These are phyloP conservation scores for Aeoliscus strigatus DNA, from an alignment of 2,797 vertebrate species.

Conservation along the genomic window DNA sequence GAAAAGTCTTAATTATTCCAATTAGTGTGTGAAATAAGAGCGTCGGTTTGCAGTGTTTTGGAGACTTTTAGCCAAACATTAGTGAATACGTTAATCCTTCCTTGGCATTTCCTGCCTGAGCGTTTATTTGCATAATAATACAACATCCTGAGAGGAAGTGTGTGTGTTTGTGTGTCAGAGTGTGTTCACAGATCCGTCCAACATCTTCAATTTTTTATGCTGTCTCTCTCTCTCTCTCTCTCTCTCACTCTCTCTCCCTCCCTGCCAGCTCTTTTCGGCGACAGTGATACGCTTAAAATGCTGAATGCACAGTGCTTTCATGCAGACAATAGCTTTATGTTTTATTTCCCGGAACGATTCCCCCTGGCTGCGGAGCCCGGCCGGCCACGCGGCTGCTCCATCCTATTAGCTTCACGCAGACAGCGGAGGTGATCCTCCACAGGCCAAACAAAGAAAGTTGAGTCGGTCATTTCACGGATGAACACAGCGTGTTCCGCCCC, in stretches of 20 bases:
- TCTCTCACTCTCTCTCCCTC: too few relatives aligned
- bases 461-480: constrained; percentile 69
- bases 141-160: constrained; percentile 33
- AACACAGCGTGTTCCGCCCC: constrained; percentile 29
- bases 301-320: constrained; percentile 45
- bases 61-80: constrained; percentile 25
- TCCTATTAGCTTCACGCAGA: constrained; percentile 63
- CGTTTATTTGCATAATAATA: constrained; percentile 60
- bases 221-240: too few relatives aligned
- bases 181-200: constrained; percentile 52
- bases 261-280: constrained; percentile 39
- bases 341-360: constrained; percentile 62
- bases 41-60: constrained; percentile 18
- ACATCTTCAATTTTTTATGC: constrained; percentile 32
- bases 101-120: constrained; percentile 43
- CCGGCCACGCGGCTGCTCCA: constrained; percentile 42
- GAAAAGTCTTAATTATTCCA: constrained; percentile 25
- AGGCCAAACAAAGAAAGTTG: constrained; percentile 55
- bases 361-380: constrained; percentile 43
- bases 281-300: constrained; percentile 47
- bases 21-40: constrained; percentile 26
- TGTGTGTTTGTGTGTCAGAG: constrained; percentile 19
- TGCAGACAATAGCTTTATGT: constrained; percentile 58
- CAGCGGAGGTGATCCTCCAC: constrained; percentile 50
- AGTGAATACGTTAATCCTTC: constrained; percentile 38